phyloP scores from a whole-genome alignment of 2,113 vertebrate genomes.

The Sceloporus tristichus region DNA sequence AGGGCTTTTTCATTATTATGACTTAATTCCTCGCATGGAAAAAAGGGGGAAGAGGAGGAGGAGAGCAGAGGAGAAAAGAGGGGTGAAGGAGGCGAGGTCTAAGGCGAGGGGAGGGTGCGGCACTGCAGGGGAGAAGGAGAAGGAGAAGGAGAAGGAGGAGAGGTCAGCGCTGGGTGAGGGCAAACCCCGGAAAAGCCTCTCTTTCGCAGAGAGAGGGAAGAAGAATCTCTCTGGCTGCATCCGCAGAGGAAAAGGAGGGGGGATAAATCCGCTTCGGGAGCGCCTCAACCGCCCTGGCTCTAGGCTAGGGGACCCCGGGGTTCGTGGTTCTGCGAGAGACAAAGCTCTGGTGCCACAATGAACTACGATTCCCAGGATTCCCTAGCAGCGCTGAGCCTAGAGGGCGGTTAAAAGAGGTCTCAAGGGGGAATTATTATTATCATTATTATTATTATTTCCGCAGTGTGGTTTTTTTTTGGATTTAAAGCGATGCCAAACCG shows the following conservation, averaged over 20 bases:
- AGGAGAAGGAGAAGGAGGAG: neutral
- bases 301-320: too few relatives aligned
- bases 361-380: neutral
- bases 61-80: conserved; percentile 8
- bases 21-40: neutral
- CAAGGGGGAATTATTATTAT: too few relatives aligned
- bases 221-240: neutral
- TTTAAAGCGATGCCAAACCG: too few relatives aligned
- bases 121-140: conserved; percentile 24
- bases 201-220: neutral
- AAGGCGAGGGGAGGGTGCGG: conserved; percentile 3
- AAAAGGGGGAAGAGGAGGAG: conserved; percentile 14
- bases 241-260: too few relatives aligned
- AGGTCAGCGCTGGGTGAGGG: conserved; percentile 10
- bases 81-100: conserved; percentile 25
- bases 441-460: too few relatives aligned
- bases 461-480: too few relatives aligned
- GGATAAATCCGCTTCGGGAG: too few relatives aligned
- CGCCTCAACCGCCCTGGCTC: too few relatives aligned
- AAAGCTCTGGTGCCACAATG: too few relatives aligned
- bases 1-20: neutral
- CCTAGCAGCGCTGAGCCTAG: too few relatives aligned
- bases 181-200: conserved; percentile 25
- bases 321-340: too few relatives aligned
- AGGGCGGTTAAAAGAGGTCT: too few relatives aligned